A percentile compares a stretch with the other conserved stretches of the same genome.
Evolutionary conservation across 2,113 vertebrate species (phyloP).

Genomic region (Pollimyrus isidori): DNA sequence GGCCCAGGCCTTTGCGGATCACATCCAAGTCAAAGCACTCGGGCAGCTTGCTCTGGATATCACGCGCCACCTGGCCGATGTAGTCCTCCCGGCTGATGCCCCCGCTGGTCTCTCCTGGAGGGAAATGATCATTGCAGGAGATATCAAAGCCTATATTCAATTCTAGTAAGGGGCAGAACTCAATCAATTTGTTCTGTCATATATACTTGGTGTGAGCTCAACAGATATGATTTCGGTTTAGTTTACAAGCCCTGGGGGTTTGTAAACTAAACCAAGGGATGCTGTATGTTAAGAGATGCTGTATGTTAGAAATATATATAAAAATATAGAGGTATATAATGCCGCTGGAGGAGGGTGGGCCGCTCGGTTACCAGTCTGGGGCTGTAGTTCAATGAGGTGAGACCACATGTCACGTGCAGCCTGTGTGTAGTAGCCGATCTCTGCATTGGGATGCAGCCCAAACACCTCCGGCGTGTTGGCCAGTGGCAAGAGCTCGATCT

Average conservation of each 20-base stretch:
- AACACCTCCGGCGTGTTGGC: constrained; percentile 80
- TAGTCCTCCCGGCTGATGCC: constrained; percentile 80
- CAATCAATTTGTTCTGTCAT: background rate
- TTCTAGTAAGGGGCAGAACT: background rate
- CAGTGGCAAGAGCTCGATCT: constrained; percentile 76
- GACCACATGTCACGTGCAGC: constrained; percentile 78
- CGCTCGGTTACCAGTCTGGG: constrained; percentile 73
- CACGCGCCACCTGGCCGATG: constrained; percentile 76
- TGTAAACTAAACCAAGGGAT: background rate
- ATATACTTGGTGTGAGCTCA: background rate
- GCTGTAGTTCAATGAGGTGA: constrained; percentile 84
- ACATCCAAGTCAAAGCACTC: constrained; percentile 70
- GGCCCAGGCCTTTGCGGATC: constrained; percentile 65
- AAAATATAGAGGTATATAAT: too few species aligned
- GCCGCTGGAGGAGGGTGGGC: background rate
- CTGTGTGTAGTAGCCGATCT: constrained; percentile 86
- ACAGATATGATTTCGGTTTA: background rate
- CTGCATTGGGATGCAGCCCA: constrained; percentile 81
- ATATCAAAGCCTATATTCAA: background rate
- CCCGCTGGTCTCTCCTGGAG: constrained; percentile 69
- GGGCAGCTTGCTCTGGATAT: constrained; percentile 82
- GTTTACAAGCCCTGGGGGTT: background rate
- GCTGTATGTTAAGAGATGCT: background rate
- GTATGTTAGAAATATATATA: background rate
- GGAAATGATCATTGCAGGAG: background rate